These are phyloP conservation scores for Poeciliopsis turneri DNA, from an alignment of 2,797 vertebrate species.

Conservation along the genomic window DNA sequence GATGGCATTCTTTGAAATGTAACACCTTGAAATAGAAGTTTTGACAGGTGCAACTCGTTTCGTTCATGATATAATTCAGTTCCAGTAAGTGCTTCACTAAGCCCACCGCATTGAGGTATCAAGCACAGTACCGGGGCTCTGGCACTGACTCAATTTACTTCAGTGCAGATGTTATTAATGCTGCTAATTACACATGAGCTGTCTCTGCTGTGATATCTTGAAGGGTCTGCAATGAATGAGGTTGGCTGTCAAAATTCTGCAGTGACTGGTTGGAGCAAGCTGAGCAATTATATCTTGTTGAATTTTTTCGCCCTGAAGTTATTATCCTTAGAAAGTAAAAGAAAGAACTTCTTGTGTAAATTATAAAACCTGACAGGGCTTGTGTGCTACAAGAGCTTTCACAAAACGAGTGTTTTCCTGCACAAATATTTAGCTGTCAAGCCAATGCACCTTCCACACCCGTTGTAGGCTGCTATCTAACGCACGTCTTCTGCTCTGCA, in stretches of 20 bases:
- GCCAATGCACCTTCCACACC: slow-evolving; percentile 2
- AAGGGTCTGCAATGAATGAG: slow-evolving; percentile 8
- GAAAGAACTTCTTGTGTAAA: not conserved
- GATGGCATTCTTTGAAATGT: slow-evolving; percentile 5
- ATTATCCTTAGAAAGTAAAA: slow-evolving; percentile 7
- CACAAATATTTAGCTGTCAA: slow-evolving; percentile 7
- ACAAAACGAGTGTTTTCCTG: not conserved
- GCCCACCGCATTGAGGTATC: slow-evolving; percentile 8
- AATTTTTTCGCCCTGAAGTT: slow-evolving; percentile 2
- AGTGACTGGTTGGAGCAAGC: not conserved
- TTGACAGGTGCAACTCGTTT: slow-evolving; percentile 28
- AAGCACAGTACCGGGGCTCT: not conserved
- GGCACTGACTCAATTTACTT: slow-evolving; percentile 7
- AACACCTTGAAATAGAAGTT: slow-evolving; percentile 16
- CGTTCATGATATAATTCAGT: slow-evolving; percentile 12
- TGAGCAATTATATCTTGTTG: slow-evolving; percentile 15
- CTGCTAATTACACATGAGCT: slow-evolving; percentile 27
- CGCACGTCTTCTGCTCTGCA: slow-evolving; percentile 27
- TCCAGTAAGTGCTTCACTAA: slow-evolving; percentile 27
- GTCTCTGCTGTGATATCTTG: slow-evolving; percentile 25
- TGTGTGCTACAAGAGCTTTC: slow-evolving; percentile 5
- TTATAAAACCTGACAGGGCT: not conserved
- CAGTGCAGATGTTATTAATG: slow-evolving; percentile 23
- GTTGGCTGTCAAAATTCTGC: slow-evolving; percentile 6
- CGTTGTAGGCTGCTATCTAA: slow-evolving; percentile 25